phyloP scores from a whole-genome alignment of 2,888 invertebrate genomes.

The Baronia brevicornis region DNA sequence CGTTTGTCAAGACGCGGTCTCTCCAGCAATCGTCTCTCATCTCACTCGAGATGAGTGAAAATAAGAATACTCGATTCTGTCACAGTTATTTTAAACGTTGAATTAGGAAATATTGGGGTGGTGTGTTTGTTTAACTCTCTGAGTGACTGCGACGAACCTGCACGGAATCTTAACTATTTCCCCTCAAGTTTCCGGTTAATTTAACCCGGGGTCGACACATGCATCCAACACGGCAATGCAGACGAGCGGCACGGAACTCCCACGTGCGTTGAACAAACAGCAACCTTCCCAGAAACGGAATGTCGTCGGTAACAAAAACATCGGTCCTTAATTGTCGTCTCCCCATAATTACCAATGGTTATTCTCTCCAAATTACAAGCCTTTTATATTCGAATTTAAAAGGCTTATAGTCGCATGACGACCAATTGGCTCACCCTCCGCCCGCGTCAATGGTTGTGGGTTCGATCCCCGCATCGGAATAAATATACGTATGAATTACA shows the following conservation, averaged over 20 bases:
- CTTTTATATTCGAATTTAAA: too few relatives aligned
- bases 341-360: conserved; percentile 25
- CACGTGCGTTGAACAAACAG: conserved; percentile 59
- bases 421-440: too few relatives aligned
- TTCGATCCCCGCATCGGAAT: too few relatives aligned
- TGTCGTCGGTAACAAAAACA: conserved; percentile 61
- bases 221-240: conserved; percentile 42
- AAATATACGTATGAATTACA: too few relatives aligned
- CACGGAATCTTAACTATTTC: conserved; percentile 64
- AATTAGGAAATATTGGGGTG: conserved; percentile 3
- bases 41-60: too few relatives aligned
- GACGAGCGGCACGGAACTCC: conserved; percentile 46
- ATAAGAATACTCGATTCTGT: too few relatives aligned
- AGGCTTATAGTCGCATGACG: too few relatives aligned
- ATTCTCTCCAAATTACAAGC: too few relatives aligned
- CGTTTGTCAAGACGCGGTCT: too few relatives aligned
- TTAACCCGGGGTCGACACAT: conserved; percentile 63
- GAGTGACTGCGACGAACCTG: conserved; percentile 49
- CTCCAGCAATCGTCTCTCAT: too few relatives aligned
- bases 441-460: too few relatives aligned
- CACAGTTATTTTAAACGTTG: too few relatives aligned
- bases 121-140: conserved; percentile 43
- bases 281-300: conserved; percentile 58
- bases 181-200: conserved; percentile 69
- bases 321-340: conserved; percentile 48